Base-by-base conservation (phyloP, 2,888 invertebrate genomes). In the Pyrgus malvae region DNA sequence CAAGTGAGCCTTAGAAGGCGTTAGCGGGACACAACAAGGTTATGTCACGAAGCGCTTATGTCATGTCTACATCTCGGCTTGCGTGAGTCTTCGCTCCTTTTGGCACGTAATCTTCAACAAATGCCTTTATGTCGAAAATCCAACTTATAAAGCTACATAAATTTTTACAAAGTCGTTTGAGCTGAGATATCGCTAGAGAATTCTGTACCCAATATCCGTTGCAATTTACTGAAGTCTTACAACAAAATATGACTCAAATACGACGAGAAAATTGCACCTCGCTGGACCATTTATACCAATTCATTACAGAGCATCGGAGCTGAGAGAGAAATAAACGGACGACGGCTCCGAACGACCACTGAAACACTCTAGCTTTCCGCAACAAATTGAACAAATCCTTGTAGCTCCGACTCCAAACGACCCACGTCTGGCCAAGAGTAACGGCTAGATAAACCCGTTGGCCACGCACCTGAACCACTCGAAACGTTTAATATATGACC, bases 371-470 rank as follows among this genome's bases (percentile, higher is more conserved):
- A 60, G 59, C 38, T 37, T 27, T 57, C 59, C 59, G 44, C 63
- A 62, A 67, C 68, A 68, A 68, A 70, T 67, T 64, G 60, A 56
- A 55, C 65, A 76, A 78, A 78, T 77, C 76, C 78, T 66, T 62
- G 70, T 74, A 70, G 73, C 71, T 74, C 64, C 65, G 60, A 60
- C 56, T 61, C 57, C 66, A 67, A 70, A 72, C 72, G 74, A 70
- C 72, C 65, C 65, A 72, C 76, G 75, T 75, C 72, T 73, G 70
- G 67, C 65, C 55, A 70, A 78, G 80, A 83, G 63, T 77, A 81
- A 83, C 76, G 78, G 67, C 76, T 73, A 77, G 78, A 78, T 83
- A 78, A 81, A 67, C 69, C 72, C 72, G 64, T 69, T 72, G 74
- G 71, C 67, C 64, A 64, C 69, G 63, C 84, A 87, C 86, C 87